Conservation (phyloP, 2,888 invertebrate species). For the Cheilosia urbana region DNA sequence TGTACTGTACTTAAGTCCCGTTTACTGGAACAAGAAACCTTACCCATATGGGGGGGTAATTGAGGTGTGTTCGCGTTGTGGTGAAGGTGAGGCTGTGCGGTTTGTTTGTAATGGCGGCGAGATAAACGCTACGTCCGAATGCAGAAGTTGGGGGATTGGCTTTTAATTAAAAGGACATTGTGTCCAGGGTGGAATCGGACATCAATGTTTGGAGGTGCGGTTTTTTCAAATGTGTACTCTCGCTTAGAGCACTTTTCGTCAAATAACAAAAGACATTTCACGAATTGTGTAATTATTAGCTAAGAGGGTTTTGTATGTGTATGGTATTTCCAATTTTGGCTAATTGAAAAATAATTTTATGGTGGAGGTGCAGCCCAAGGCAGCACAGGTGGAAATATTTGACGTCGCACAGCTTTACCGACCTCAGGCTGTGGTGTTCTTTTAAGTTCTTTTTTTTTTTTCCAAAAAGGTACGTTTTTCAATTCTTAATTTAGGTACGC, state of each 20-base stretch:
- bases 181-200: conserved; percentile 1
- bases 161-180: conserved; percentile 13
- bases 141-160: neutral
- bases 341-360: conserved; percentile 3
- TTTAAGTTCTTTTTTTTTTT: neutral
- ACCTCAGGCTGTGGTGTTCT: neutral
- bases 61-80: conserved; percentile 26
- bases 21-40: conserved; percentile 3
- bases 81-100: neutral
- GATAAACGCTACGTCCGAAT: neutral
- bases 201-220: conserved; percentile 10
- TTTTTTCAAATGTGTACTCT: conserved; percentile 12
- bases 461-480: neutral
- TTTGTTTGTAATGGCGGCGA: conserved; percentile 1
- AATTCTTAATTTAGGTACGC: neutral
- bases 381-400: neutral
- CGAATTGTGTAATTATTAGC: conserved; percentile 2
- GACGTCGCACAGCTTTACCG: conserved; percentile 7
- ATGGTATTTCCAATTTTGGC: neutral
- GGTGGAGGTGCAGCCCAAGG: no score
- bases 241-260: neutral
- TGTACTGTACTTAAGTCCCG: conserved; percentile 34
- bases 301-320: neutral
- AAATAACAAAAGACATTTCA: neutral
- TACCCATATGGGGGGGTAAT: conserved; percentile 18